Evolutionary conservation across 2,888 invertebrate species (phyloP).

Genomic region (Thereva nobilitata): DNA sequence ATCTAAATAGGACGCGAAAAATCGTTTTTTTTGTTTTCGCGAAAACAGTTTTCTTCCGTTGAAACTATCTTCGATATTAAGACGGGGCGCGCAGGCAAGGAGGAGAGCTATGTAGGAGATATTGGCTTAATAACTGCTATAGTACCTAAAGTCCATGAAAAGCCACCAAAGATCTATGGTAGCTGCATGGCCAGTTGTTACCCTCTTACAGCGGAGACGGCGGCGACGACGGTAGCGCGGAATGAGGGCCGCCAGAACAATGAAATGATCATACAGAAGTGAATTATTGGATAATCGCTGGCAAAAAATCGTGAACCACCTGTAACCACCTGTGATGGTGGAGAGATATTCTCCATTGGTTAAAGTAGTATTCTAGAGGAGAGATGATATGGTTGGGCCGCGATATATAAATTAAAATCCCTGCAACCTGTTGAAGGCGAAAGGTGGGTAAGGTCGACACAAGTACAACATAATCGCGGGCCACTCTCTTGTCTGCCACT

Average conservation of each 20-base stretch:
- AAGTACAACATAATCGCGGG: slow-evolving; percentile 40
- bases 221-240: not conserved
- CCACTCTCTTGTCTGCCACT: slow-evolving; percentile 23
- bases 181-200: not conserved
- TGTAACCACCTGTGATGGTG: slow-evolving; percentile 31
- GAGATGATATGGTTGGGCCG: slow-evolving; percentile 19
- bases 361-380: not conserved
- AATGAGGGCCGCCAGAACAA: slow-evolving; percentile 33
- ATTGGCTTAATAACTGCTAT: slow-evolving; percentile 27
- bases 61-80: not conserved
- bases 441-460: slow-evolving; percentile 37
- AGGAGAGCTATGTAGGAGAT: not conserved
- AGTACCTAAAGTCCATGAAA: too few relatives aligned
- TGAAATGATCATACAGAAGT: slow-evolving; percentile 41
- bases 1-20: slow-evolving; percentile 34
- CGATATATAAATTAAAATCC: slow-evolving; percentile 19
- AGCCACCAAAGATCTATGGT: slow-evolving; percentile 1
- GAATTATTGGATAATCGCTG: slow-evolving; percentile 41
- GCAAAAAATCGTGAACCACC: slow-evolving; percentile 34
- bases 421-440: slow-evolving; percentile 33
- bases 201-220: not conserved
- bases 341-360: slow-evolving; percentile 7
- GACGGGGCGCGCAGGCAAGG: too few relatives aligned
- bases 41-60: slow-evolving; percentile 27
- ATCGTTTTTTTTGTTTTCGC: slow-evolving; percentile 5